Percentiles rank a stretch among this genome's conserved stretches.
Conservation (phyloP, 2,888 invertebrate genomes). For the Noctua janthe region DNA sequence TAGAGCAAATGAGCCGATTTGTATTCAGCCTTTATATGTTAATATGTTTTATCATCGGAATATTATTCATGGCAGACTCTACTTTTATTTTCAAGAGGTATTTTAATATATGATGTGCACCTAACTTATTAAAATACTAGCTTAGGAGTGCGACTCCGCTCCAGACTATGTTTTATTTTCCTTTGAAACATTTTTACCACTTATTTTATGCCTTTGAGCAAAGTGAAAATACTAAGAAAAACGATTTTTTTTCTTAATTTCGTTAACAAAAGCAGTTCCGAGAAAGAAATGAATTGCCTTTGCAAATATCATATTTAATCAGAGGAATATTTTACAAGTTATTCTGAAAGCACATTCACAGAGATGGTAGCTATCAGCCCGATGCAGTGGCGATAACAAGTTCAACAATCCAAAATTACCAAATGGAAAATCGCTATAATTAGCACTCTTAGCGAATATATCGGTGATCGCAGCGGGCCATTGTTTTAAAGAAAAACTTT, state of each 20-base stretch:
- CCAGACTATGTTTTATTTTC: slow-evolving; percentile 11
- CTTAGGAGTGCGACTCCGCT: slow-evolving; percentile 24
- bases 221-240: slow-evolving; percentile 4
- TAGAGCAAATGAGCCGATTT: slow-evolving; percentile 77
- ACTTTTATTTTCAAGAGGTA: slow-evolving; percentile 74
- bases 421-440: neutral
- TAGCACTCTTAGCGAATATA: neutral
- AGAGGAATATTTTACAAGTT: neutral
- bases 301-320: neutral
- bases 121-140: slow-evolving; percentile 64
- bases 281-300: neutral
- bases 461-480: neutral
- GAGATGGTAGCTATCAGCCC: no score
- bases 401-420: neutral
- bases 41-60: slow-evolving; percentile 75
- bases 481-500: neutral
- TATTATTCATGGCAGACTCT: slow-evolving; percentile 73
- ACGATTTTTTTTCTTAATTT: neutral
- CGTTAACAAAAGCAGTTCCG: neutral
- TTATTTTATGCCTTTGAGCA: slow-evolving; percentile 3
- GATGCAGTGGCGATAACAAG: no score
- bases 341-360: neutral
- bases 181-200: neutral
- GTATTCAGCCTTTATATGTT: slow-evolving; percentile 77
- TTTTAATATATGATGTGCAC: slow-evolving; percentile 64